These are phyloP conservation scores for Scylla paramamosain DNA, from an alignment of 1,140 invertebrate genomes.

Conservation along the genomic window DNA sequence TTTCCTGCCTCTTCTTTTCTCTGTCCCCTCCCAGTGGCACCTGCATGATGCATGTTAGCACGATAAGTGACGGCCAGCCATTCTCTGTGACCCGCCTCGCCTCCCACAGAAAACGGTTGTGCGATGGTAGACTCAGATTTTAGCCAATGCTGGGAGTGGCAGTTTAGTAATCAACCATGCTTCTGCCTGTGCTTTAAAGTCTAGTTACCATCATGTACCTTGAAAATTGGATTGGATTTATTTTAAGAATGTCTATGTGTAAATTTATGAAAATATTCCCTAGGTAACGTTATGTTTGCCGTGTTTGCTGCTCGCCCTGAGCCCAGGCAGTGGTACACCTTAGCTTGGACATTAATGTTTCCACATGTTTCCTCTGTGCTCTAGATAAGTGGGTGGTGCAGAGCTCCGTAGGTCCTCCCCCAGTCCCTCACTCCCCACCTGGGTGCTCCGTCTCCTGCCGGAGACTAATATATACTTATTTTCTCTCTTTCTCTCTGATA, in stretches of 20 bases:
- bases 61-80: conserved; percentile 43
- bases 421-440: not conserved
- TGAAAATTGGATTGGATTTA: not conserved
- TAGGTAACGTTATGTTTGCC: not conserved
- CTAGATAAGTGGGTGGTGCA: conserved; percentile 68
- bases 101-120: conserved; percentile 43
- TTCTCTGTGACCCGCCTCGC: conserved; percentile 34
- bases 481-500: not conserved
- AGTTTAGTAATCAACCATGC: conserved; percentile 38
- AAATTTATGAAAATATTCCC: not conserved
- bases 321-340: conserved; percentile 59
- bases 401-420: conserved; percentile 36
- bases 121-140: conserved; percentile 54
- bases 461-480: not conserved
- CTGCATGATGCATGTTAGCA: conserved; percentile 71
- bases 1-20: conserved; percentile 39
- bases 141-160: conserved; percentile 59
- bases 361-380: conserved; percentile 63
- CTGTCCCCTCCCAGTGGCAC: conserved; percentile 62
- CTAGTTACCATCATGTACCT: not conserved
- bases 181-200: conserved; percentile 62
- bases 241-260: not conserved
- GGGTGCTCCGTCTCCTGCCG: conserved; percentile 11
- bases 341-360: conserved; percentile 64
- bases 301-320: not conserved